These are phyloP conservation scores for Drosophila parabipectinata DNA, from an alignment of 1,140 invertebrate species.

Conservation along the genomic window DNA sequence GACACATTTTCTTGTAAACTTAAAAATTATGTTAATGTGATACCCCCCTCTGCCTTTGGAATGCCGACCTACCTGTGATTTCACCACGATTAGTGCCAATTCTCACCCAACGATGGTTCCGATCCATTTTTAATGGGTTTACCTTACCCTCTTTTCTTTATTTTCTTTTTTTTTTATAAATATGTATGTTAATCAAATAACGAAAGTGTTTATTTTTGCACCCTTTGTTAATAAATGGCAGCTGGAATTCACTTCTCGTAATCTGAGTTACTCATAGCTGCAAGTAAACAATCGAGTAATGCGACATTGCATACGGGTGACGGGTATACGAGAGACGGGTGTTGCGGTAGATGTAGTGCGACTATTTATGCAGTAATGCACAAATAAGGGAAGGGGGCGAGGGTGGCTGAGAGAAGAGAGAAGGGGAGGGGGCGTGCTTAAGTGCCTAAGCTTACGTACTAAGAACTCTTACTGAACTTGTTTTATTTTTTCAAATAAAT, in stretches of 20 bases:
- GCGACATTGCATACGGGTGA: slow-evolving; percentile 46
- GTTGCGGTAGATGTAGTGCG: not conserved
- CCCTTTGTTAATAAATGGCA: slow-evolving; percentile 13
- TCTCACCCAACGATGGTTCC: slow-evolving; percentile 21
- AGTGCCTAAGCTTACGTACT: slow-evolving; percentile 14
- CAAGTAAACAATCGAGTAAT: slow-evolving; percentile 45
- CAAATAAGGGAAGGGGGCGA: slow-evolving; percentile 4
- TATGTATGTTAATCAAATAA: slow-evolving; percentile 30
- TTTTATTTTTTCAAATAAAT: slow-evolving; percentile 13
- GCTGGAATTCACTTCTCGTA: slow-evolving; percentile 31
- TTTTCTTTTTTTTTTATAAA: not conserved
- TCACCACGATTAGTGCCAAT: slow-evolving; percentile 37
- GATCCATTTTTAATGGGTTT: slow-evolving; percentile 21
- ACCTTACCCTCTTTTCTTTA: not conserved
- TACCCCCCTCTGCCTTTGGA: not conserved
- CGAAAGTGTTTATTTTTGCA: slow-evolving; percentile 55
- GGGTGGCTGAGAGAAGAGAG: not conserved
- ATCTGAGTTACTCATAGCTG: slow-evolving; percentile 29
- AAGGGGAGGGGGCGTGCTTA: not conserved
- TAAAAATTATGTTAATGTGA: too few relatives aligned
- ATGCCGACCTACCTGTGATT: slow-evolving; percentile 14
- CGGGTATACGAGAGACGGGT: too few relatives aligned
- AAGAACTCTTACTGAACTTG: slow-evolving; percentile 9
- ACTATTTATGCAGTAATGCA: slow-evolving; percentile 38
- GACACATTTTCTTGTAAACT: too few relatives aligned